These are phyloP conservation scores for Homarus americanus DNA, from an alignment of 1,140 invertebrate species.

Conservation along the genomic window DNA sequence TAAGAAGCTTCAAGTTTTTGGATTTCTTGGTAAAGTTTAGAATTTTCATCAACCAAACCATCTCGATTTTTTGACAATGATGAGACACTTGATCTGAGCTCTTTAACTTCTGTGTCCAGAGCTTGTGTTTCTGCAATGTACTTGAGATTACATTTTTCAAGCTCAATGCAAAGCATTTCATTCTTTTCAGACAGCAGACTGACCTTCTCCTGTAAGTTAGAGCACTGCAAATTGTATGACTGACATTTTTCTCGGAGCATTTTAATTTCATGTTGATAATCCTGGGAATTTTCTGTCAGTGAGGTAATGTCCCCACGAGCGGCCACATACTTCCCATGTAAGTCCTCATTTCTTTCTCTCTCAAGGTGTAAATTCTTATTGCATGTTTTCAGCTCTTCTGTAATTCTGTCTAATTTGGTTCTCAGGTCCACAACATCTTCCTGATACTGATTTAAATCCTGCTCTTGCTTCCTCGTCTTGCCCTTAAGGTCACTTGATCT, in stretches of 20 bases:
- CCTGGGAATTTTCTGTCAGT: conserved; percentile 49
- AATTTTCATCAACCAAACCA: conserved; percentile 46
- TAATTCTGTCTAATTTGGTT: conserved; percentile 39
- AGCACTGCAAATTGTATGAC: conserved; percentile 20
- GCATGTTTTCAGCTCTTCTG: conserved; percentile 42
- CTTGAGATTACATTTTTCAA: conserved; percentile 56
- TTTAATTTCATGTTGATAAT: conserved; percentile 47
- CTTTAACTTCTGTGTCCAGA: conserved; percentile 51
- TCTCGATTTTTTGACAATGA: conserved; percentile 50
- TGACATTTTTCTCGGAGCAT: conserved; percentile 44
- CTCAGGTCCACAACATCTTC: conserved; percentile 45
- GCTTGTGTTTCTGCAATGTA: conserved; percentile 46
- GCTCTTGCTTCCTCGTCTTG: conserved; percentile 60
- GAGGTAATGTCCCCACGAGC: conserved; percentile 48
- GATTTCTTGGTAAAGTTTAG: conserved; percentile 39
- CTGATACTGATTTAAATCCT: conserved; percentile 44
- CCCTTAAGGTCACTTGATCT: conserved; percentile 41
- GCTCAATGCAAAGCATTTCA: conserved; percentile 34
- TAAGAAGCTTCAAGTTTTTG: conserved; percentile 17
- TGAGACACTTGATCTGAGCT: conserved; percentile 28
- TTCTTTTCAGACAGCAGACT: conserved; percentile 36
- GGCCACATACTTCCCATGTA: conserved; percentile 62
- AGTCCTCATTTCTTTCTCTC: conserved; percentile 57
- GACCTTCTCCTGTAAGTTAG: conserved; percentile 52
- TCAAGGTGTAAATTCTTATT: conserved; percentile 45